Evolutionary conservation across 2,888 invertebrate genomes (phyloP), one percentile per base, ranked within the genome.

Genomic region (Empis livida): DNA sequence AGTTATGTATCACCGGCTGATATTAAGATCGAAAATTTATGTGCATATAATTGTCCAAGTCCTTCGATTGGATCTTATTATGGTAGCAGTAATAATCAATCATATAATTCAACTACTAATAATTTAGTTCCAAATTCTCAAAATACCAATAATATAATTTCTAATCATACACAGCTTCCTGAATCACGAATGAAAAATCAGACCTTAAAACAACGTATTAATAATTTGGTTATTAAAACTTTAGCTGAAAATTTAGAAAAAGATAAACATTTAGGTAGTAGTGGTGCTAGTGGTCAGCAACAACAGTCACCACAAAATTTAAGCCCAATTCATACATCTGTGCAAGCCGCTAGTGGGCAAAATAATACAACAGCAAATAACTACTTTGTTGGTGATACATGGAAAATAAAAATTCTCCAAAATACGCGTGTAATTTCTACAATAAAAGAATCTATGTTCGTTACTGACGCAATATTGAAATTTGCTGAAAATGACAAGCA

Each of bases 171-270:
- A 27, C 50, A 48, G 43, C 5, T 20, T 11, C 42, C 49, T 40
- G 15, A 10, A 42, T 27, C 38, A 42, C 23, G 37, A 14, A 23
- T 64, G 64, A 61, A 63, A 51, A 84, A 84, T 62, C 88, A 89
- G 70, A 82, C 83, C 10, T 71, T 92, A 10, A 92, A 91, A 63
- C 90, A 92, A 62, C 76, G 92, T 59, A 86, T 93, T 50, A 91
- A 90, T 68, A 86, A 79, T 49, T 77, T 92, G 60, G 85, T 93
- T 2, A 82, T 91, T 63, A 89, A 89, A 64, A 91, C 91, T 44
- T 71, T 92, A 51, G 91, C 91, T 41, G 90, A 92, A 62, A 93
- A 92, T 64, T 84, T 77, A 68, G 79, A 70, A 49, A 70, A 70
- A 53, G 70, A 70, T 46, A 70, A 70, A 47, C 65, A 67, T 50